Percentiles rank a stretch among this genome's conserved stretches.
Conservation (phyloP, 2,888 invertebrate species). For the Apoderus coryli region DNA sequence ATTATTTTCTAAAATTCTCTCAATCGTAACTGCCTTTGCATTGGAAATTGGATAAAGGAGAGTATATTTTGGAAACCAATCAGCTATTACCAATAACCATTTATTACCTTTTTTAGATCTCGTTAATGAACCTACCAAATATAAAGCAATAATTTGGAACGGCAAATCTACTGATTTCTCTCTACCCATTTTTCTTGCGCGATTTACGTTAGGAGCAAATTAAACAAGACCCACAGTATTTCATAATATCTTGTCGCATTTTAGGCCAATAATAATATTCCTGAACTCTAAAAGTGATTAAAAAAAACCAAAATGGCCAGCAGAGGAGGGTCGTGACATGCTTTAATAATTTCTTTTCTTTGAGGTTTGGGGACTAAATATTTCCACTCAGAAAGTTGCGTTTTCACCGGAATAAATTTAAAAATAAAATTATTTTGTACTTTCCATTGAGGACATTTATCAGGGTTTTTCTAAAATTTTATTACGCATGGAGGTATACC, state of each 20-base stretch:
- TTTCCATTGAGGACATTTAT: slow-evolving; percentile 5
- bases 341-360: slow-evolving; percentile 10
- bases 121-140: slow-evolving; percentile 8
- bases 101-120: slow-evolving; percentile 8
- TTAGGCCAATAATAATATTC: slow-evolving; percentile 10
- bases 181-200: no score
- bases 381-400: slow-evolving; percentile 18
- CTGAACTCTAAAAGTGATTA: slow-evolving; percentile 5
- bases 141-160: no score
- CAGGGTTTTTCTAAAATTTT: slow-evolving; percentile 3
- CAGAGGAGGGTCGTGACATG: slow-evolving; percentile 11
- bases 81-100: slow-evolving; percentile 10
- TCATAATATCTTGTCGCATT: slow-evolving; percentile 8
- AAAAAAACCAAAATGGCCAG: slow-evolving; percentile 6
- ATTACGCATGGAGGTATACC: slow-evolving; percentile 1
- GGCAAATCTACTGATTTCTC: slow-evolving; percentile 6
- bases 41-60: slow-evolving; percentile 10
- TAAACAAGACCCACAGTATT: slow-evolving; percentile 14
- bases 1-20: slow-evolving; percentile 10
- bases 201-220: no score
- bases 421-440: background rate
- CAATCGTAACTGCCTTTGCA: slow-evolving; percentile 6
- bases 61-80: slow-evolving; percentile 13
- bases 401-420: slow-evolving; percentile 5
- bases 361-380: slow-evolving; percentile 14